Base-by-base conservation (phyloP, 2,888 invertebrate genomes). In the Hymenopus coronatus region DNA sequence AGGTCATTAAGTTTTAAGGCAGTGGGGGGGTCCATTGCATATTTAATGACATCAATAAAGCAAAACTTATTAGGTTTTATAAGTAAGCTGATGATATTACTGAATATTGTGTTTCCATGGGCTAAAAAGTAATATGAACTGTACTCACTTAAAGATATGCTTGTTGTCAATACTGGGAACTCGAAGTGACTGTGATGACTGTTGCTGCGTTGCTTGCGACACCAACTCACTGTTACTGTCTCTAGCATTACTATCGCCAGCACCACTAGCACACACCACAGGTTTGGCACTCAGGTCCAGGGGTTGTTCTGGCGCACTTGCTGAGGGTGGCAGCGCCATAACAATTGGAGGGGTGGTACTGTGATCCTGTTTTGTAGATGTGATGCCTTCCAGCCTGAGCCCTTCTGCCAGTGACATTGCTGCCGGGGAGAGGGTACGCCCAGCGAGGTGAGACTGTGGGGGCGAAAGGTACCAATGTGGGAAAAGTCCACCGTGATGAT, bases 221-320 rank as follows among this genome's bases (percentile, higher is more conserved):
- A 87, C 84, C 82, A 88, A 88, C 20, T 33, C 40, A 83, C 70
- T 84, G 82, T 82, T 85, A 82, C 82, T 70, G 86, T 88, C 82
- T 70, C 84, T 84, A 83, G 70, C 33, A 85, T 33, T 85, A 9
- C 54, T 70, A 70, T 70, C 54, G 27, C 28, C 30, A n/a, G 82
- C 82, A 15, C 40, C 83, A 54, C 81, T 89, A 40, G 46, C 89
- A 54, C 88, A 81, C 28, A 88, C 85, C 7, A 86, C 85, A 15
- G 91, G 92, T 95, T 95, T 97, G 92, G 97, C 96, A 94, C 97
- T 97, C 92, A 98, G 96, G 94, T 98, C 97, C 92, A 98, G 95
- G 28, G 97, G 97, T 93, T 97, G 97, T 92, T 97, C 97, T 85
- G 91, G 40, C 83, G 88, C 81, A 15, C 54, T 40, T 90, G 93